Evolutionary conservation across 37 sponge, comb jelly and placozoan species (phyloP), one percentile per base, ranked within the genome.

Genomic region (Agelas oroides): DNA sequence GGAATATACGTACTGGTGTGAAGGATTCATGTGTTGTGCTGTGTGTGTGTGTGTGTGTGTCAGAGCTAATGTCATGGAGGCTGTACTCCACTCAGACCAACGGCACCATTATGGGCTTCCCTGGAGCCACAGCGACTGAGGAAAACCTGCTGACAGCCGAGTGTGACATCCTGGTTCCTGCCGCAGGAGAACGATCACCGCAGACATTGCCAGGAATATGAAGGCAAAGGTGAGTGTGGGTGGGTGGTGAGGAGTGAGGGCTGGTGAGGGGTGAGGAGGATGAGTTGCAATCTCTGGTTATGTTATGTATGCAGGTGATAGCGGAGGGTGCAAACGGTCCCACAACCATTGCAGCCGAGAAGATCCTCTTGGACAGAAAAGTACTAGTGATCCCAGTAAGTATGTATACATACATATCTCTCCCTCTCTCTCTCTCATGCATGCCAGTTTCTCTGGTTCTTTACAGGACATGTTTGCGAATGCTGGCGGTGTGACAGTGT

Each of bases 401-500:
- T n/a, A n/a, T n/a, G n/a, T n/a, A n/a, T n/a, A n/a, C n/a, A n/a
- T n/a, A n/a, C n/a, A 17, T 25, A 3, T 19, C n/a, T n/a, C n/a
- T n/a, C n/a, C n/a, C n/a, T n/a, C n/a, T n/a, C n/a, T n/a, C n/a
- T n/a, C n/a, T n/a, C n/a, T n/a, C 63, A 17, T 24, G 46, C 1
- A 33, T n/a, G 71, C 5, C 6, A 8, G 71, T 70, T n/a, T 2
- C 5, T 33, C 2, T 5, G 34, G 6, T 46, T 8, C 46, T 46
- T 65, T 0, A 0, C 55, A 92, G 88, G 97, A 97, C 81, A 53
- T 97, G 84, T 96, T 87, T 88, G 97, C 94, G 52, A 92, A 94
- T 85, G 95, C 99, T 79, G 99, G 99, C 37, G 99, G 99, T 81
- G 99, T 99, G 79, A 99, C 99, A 27, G 99, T 99, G 77, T 96